These are phyloP conservation scores for Tenebrosternarchus preto DNA, from an alignment of 2,113 vertebrate species.

Conservation along the genomic window DNA sequence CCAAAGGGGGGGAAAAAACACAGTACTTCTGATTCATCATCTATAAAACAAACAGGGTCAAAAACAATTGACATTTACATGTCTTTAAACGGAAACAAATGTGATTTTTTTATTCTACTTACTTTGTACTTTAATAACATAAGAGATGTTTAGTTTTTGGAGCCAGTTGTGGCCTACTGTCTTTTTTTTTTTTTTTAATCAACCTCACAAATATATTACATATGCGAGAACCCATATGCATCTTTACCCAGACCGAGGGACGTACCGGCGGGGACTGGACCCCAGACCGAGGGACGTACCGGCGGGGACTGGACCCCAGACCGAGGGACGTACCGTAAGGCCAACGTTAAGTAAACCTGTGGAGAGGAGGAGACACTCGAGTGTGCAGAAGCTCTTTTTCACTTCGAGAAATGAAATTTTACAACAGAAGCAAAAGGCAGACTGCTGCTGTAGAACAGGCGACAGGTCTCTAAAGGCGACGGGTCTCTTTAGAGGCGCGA, in stretches of 20 bases:
- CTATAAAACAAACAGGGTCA: no score
- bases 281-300: not conserved
- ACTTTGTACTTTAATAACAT: no score
- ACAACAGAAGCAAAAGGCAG: not conserved
- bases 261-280: not conserved
- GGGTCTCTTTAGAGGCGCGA: not conserved
- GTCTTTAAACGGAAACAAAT: no score
- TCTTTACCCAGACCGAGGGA: not conserved
- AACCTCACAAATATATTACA: no score
- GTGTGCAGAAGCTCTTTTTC: constrained; percentile 7
- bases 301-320: not conserved
- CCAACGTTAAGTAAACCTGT: constrained; percentile 46
- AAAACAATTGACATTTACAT: no score
- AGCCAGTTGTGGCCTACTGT: no score
- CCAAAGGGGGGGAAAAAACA: no score
- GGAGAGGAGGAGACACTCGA: not conserved
- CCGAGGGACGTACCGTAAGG: constrained; percentile 12
- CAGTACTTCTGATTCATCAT: no score
- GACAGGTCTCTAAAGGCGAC: constrained; percentile 12
- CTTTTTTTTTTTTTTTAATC: no score
- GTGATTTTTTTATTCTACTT: no score
- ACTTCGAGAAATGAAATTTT: constrained; percentile 30
- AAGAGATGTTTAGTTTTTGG: no score
- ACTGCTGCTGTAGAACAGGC: not conserved
- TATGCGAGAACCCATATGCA: no score